These are phyloP conservation scores for Pyxicephalus adspersus DNA, from an alignment of 2,113 vertebrate genomes.

Conservation along the genomic window DNA sequence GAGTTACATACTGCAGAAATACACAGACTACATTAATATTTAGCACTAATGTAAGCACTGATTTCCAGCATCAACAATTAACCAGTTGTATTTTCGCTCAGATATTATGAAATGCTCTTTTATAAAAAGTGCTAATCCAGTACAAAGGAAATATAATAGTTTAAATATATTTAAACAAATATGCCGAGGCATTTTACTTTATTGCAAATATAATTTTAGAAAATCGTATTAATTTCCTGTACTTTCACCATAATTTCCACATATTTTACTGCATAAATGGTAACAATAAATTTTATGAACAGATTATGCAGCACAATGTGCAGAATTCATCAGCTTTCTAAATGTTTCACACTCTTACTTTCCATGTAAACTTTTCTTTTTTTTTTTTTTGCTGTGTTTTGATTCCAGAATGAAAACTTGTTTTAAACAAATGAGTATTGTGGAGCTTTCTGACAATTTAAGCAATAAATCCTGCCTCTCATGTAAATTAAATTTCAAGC, in stretches of 20 bases:
- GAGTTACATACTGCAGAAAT: too few species aligned
- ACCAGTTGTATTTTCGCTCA: background rate
- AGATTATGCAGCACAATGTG: slow-evolving; percentile 50
- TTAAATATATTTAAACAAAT: background rate
- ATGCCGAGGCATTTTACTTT: slow-evolving; percentile 36
- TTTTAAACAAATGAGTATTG: slow-evolving; percentile 32
- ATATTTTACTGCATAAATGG: slow-evolving; percentile 44
- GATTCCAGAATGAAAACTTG: slow-evolving; percentile 29
- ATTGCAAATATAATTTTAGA: slow-evolving; percentile 41
- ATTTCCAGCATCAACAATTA: slow-evolving; percentile 5
- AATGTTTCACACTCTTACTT: slow-evolving; percentile 48
- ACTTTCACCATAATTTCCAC: slow-evolving; percentile 40
- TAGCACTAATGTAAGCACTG: background rate
- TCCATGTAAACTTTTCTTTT: slow-evolving; percentile 41
- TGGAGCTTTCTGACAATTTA: slow-evolving; percentile 39
- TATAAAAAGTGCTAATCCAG: slow-evolving; percentile 24
- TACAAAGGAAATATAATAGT: slow-evolving; percentile 30
- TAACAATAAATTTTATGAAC: slow-evolving; percentile 53
- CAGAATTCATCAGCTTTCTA: slow-evolving; percentile 46
- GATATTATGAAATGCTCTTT: slow-evolving; percentile 11
- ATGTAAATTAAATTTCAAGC: slow-evolving; percentile 48
- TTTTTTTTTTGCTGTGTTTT: slow-evolving; percentile 38
- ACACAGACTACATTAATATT: too few species aligned
- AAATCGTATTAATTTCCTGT: slow-evolving; percentile 52
- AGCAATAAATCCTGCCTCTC: slow-evolving; percentile 46